phyloP scores from a whole-genome alignment of 2,113 vertebrate genomes.

The Periophthalmodon schlosseri region DNA sequence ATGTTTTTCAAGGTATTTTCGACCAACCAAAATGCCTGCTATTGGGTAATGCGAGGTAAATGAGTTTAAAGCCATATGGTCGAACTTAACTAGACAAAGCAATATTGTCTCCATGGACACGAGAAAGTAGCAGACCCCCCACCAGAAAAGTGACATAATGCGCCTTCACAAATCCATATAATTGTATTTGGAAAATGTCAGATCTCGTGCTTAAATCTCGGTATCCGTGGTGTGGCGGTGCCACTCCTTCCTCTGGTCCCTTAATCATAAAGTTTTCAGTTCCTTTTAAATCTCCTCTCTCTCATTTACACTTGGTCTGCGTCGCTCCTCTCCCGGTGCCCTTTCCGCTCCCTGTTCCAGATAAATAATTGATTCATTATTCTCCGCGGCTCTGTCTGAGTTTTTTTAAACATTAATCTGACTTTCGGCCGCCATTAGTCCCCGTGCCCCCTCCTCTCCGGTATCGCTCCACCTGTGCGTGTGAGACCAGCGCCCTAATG shows the following conservation, averaged over 20 bases:
- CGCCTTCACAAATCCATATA: background rate
- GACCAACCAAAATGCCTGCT: too few relatives aligned
- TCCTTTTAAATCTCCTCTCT: conserved; percentile 25
- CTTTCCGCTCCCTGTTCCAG: conserved; percentile 46
- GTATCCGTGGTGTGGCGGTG: background rate
- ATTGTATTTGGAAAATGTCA: background rate
- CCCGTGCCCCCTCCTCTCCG: conserved; percentile 27
- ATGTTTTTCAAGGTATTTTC: too few relatives aligned
- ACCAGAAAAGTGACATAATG: too few relatives aligned
- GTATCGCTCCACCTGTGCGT: conserved; percentile 31
- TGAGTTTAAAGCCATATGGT: too few relatives aligned
- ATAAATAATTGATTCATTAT: conserved; percentile 67
- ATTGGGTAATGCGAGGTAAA: too few relatives aligned
- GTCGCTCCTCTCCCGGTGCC: conserved; percentile 30
- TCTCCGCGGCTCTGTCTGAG: conserved; percentile 24
- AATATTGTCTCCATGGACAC: too few relatives aligned
- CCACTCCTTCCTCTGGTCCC: background rate
- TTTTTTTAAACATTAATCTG: conserved; percentile 36
- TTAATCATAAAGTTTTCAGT: conserved; percentile 30
- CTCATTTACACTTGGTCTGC: conserved; percentile 31
- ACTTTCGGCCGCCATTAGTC: conserved; percentile 35
- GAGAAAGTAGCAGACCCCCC: too few relatives aligned
- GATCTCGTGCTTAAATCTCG: background rate
- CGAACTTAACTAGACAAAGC: too few relatives aligned
- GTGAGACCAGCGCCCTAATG: conserved; percentile 42